Evolutionary conservation across 2,797 vertebrate genomes (phyloP).

Genomic region (Holocentrus rufus): DNA sequence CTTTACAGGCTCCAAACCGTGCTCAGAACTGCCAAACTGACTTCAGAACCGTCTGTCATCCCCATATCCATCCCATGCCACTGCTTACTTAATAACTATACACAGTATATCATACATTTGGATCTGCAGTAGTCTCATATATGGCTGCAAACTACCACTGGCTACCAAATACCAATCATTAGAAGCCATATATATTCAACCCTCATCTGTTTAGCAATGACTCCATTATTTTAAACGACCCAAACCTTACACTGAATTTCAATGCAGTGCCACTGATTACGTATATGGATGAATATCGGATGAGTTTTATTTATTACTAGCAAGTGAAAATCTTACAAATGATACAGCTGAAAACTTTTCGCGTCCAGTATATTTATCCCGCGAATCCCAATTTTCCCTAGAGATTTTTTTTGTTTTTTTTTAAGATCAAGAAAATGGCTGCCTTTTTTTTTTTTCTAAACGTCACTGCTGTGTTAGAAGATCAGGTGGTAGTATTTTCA

Average conservation of each 20-base stretch:
- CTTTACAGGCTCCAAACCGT: conserved; percentile 77
- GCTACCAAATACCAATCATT: not conserved
- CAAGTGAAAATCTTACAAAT: not conserved
- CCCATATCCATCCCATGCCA: conserved; percentile 56
- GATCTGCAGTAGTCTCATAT: conserved; percentile 12
- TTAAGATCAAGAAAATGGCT: conserved; percentile 10
- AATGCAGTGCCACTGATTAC: not conserved
- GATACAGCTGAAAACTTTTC: conserved; percentile 40
- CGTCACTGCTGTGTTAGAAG: conserved; percentile 38
- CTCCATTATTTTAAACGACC: not conserved
- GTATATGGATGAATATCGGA: not conserved
- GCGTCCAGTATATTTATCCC: conserved; percentile 28
- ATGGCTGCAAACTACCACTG: conserved; percentile 11
- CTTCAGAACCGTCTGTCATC: conserved; percentile 77
- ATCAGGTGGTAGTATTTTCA: conserved; percentile 46
- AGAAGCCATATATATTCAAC: conserved; percentile 2
- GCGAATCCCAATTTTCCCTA: conserved; percentile 39
- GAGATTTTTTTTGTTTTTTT: not conserved
- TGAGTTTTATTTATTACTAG: not conserved
- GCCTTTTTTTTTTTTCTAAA: conserved; percentile 21
- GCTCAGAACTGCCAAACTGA: conserved; percentile 73
- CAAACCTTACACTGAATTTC: conserved; percentile 14
- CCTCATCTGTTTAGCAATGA: not conserved
- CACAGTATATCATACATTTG: conserved; percentile 53
- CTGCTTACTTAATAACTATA: conserved; percentile 65